These are phyloP conservation scores for Allobates femoralis DNA, from an alignment of 2,797 vertebrate species.

Conservation along the genomic window DNA sequence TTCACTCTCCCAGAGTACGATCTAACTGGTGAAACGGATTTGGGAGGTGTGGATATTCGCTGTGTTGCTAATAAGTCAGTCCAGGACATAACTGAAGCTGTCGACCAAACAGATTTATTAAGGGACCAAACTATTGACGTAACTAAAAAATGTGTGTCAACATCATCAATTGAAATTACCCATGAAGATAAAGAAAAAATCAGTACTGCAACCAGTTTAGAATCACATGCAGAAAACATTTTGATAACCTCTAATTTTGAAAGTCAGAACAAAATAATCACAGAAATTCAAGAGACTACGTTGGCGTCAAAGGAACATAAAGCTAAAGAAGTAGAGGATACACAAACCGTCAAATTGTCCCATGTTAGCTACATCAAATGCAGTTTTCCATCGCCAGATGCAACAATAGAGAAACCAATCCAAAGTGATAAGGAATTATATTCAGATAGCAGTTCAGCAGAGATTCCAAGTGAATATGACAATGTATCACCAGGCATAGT, in stretches of 20 bases:
- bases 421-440: constrained; percentile 19
- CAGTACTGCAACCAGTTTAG: neutral
- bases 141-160: neutral
- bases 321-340: neutral
- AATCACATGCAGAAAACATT: neutral
- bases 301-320: neutral
- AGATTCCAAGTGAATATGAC: constrained; percentile 37
- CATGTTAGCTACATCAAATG: constrained; percentile 23
- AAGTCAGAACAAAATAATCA: neutral
- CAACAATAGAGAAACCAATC: neutral
- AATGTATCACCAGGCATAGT: constrained; percentile 24
- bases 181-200: neutral
- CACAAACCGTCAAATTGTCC: constrained; percentile 2
- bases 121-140: neutral
- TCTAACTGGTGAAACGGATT: constrained; percentile 9
- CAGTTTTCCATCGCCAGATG: neutral
- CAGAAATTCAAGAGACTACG: neutral
- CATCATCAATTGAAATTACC: neutral
- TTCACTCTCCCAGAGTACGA: constrained; percentile 45
- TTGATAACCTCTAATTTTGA: neutral
- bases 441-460: constrained; percentile 37
- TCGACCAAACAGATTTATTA: neutral
- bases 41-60: constrained; percentile 38
- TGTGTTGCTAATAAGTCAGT: constrained; percentile 53
- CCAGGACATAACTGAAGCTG: constrained; percentile 5